Conservation (phyloP, 2,888 invertebrate species). For the Proisotoma minuta region DNA sequence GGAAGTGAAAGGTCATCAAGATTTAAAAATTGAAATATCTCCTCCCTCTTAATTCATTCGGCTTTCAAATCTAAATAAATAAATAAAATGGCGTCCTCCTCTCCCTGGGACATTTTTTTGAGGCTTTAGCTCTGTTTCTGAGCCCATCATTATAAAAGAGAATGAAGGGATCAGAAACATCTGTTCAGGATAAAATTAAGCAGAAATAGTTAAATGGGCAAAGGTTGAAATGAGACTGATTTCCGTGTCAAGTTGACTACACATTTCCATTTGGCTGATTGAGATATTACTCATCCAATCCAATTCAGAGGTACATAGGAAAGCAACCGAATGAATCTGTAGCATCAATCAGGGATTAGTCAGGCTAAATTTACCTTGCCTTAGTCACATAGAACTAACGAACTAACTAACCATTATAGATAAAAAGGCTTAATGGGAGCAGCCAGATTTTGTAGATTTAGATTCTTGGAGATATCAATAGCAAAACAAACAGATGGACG, state of each 20-base stretch:
- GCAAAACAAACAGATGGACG: no score
- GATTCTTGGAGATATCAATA: no score
- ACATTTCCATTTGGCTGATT: not conserved
- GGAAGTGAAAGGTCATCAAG: no score
- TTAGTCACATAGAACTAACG: not conserved
- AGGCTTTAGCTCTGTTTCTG: not conserved
- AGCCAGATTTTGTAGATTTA: no score
- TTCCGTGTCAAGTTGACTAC: conserved; percentile 14
- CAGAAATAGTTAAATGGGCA: not conserved
- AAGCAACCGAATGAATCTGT: not conserved
- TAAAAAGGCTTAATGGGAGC: not conserved
- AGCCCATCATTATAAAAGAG: not conserved
- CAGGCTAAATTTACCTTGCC: not conserved
- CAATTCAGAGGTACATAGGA: not conserved
- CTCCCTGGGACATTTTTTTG: not conserved
- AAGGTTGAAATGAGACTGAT: not conserved
- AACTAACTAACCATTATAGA: no score
- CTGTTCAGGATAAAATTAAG: no score
- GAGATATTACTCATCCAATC: not conserved
- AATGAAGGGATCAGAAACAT: not conserved
- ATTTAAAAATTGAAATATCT: no score
- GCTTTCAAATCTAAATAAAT: no score
- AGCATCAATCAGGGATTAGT: not conserved
- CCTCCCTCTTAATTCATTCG: no score
- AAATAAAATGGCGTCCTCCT: no score